Evolutionary conservation across 2,888 invertebrate genomes (phyloP), one percentile per base, ranked within the genome.

Genomic region (Metopia argyrocephala): DNA sequence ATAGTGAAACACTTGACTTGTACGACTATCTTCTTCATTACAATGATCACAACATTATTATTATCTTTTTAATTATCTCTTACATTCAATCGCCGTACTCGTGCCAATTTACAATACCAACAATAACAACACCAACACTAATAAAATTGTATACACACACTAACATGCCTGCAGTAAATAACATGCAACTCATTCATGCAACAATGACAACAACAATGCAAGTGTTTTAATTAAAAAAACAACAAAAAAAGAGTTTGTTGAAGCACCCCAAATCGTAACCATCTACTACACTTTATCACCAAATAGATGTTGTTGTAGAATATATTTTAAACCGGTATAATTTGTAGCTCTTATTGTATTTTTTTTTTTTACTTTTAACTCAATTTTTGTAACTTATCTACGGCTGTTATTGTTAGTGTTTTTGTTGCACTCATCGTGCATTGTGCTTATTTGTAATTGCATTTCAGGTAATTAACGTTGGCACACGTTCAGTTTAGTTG

Each of bases 401-500:
- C n/a, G n/a, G n/a, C n/a, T n/a, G n/a, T 38, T 38, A 15, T 38
- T 38, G 38, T 38, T 38, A 38, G 2, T 12, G 38, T 4, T 38
- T 3, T 38, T 38, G 38, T 15, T 12, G 15, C 38, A 38, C 15
- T 38, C 38, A 15, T 38, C 38, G 38, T n/a, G n/a, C n/a, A n/a
- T 64, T 56, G 73, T 73, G 73, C 50, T 21, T 65, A 57, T 31
- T 54, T 3, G 52, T 20, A 62, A 71, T 71, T 71, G 45, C 45
- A 31, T 57, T 25, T 57, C 21, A 28, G 59, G 69, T 69, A 79
- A 79, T 79, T 74, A 79, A 75, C 64, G 69, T 75, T 64, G 57
- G 74, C 79, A 79, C 74, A 64, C 74, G 65, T 79, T 73, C 57
- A 28, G 45, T 23, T 64, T 46, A n/a, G n/a, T 46, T 71, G 52